Evolutionary conservation across 2,888 invertebrate species (phyloP).

Genomic region (Bruchidius siliquastri): DNA sequence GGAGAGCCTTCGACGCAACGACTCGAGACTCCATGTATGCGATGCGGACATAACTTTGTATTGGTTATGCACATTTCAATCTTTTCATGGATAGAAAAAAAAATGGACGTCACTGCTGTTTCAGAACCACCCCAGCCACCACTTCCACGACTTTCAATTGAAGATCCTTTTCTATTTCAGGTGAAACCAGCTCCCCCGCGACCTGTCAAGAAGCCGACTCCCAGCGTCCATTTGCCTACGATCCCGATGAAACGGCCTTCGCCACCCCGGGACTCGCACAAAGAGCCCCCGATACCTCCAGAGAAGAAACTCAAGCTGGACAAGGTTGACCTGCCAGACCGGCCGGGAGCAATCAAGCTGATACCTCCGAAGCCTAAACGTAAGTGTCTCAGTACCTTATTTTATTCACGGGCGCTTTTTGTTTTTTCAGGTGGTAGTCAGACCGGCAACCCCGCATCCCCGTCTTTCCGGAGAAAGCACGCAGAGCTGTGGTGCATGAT

Average conservation of each 20-base stretch:
- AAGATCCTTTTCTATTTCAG: background rate
- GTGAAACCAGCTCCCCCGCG: conserved; percentile 76
- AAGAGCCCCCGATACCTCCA: conserved; percentile 49
- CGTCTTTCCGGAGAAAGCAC: background rate
- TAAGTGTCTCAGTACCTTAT: conserved; percentile 57
- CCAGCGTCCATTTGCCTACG: conserved; percentile 45
- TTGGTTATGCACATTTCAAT: too few species aligned
- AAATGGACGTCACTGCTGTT: too few species aligned
- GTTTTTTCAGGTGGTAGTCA: conserved; percentile 31
- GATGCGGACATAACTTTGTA: too few species aligned
- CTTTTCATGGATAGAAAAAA: too few species aligned
- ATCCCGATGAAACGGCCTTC: conserved; percentile 44
- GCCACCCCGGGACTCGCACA: conserved; percentile 34
- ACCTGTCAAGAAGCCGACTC: conserved; percentile 56
- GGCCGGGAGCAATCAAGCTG: conserved; percentile 78
- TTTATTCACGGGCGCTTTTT: conserved; percentile 19
- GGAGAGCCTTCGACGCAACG: too few species aligned
- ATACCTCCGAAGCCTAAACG: conserved; percentile 87
- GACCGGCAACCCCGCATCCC: background rate
- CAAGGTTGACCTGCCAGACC: conserved; percentile 53
- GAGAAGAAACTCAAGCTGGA: conserved; percentile 75
- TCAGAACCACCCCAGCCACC: too few species aligned
- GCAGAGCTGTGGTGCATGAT: background rate
- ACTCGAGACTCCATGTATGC: too few species aligned
- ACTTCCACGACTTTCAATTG: too few species aligned